A percentile compares a stretch with the other conserved stretches of the same genome.
These are phyloP conservation scores for Lagopus muta DNA, from an alignment of 2,113 vertebrate genomes.

Conservation along the genomic window DNA sequence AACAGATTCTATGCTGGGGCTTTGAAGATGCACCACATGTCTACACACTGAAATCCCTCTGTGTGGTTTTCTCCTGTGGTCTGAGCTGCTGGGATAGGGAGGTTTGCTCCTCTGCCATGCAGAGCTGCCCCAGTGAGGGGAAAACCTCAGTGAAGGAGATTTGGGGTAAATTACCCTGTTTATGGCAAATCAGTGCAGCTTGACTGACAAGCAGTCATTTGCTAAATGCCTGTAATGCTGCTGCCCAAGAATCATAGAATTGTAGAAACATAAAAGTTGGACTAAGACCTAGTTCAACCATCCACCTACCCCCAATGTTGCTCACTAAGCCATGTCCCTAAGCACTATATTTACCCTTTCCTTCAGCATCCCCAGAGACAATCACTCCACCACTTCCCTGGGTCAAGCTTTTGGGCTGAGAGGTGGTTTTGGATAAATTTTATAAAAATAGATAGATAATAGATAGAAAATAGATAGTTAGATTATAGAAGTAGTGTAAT, in stretches of 20 bases:
- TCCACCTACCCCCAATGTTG: no score
- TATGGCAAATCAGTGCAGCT: background rate
- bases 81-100: background rate
- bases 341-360: no score
- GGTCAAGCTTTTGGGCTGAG: background rate
- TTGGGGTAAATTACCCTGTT: constrained; percentile 40
- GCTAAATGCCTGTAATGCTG: constrained; percentile 33
- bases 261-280: no score
- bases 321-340: no score
- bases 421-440: background rate
- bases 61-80: constrained; percentile 66
- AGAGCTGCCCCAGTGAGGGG: background rate
- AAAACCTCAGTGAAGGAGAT: background rate
- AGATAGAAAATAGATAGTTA: background rate
- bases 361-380: no score
- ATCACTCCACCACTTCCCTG: no score
- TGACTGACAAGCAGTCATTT: background rate
- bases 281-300: no score
- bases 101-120: background rate
- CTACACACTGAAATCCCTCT: constrained; percentile 55
- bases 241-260: background rate
- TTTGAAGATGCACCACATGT: constrained; percentile 66
- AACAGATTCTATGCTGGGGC: constrained; percentile 68
- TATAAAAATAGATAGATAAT: background rate
- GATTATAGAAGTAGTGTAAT: background rate